phyloP scores from a whole-genome alignment of 2,888 invertebrate species.

The Clostera curtula region DNA sequence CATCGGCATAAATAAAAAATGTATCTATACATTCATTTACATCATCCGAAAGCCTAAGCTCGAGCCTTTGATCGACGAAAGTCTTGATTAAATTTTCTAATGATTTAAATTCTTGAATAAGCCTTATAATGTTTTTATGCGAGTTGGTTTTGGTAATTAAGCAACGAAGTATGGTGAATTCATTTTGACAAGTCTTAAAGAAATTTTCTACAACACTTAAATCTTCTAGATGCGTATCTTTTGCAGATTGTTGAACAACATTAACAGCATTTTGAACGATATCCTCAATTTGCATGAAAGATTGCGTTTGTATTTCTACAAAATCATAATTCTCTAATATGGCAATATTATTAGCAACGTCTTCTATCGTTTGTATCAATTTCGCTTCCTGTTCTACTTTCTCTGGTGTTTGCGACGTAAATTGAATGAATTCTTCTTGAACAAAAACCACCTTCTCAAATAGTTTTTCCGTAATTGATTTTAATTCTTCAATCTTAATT shows the following conservation, averaged over 20 bases:
- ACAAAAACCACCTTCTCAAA: constrained; percentile 39
- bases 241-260: constrained; percentile 36
- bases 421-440: constrained; percentile 51
- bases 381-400: constrained; percentile 41
- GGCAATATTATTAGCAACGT: constrained; percentile 52
- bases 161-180: constrained; percentile 44
- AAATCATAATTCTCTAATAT: constrained; percentile 54
- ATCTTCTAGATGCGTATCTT: constrained; percentile 37
- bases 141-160: constrained; percentile 41
- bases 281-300: constrained; percentile 40
- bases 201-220: constrained; percentile 47
- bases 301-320: constrained; percentile 44
- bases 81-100: constrained; percentile 35
- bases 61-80: constrained; percentile 33
- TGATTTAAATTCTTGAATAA: constrained; percentile 48
- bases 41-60: constrained; percentile 34
- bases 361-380: constrained; percentile 46
- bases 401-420: constrained; percentile 31
- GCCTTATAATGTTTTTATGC: constrained; percentile 50
- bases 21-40: constrained; percentile 30
- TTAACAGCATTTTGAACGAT: constrained; percentile 42
- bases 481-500: constrained; percentile 43
- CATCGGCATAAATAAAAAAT: constrained; percentile 39
- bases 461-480: constrained; percentile 43
- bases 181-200: constrained; percentile 44